Conservation (phyloP, 2,888 invertebrate species). For the Koerneria pararmatus region DNA sequence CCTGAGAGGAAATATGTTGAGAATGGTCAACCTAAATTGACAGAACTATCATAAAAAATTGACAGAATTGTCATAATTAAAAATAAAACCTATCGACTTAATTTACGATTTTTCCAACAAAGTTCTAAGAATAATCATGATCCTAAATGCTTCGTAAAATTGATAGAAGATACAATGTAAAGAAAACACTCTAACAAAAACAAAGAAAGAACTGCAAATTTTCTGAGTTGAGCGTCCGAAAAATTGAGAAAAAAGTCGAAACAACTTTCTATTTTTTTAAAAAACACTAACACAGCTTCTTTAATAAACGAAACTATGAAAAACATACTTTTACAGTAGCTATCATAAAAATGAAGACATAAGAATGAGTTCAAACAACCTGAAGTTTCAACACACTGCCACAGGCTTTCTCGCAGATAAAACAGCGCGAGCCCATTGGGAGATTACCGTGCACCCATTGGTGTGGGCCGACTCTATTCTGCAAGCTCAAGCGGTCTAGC, state of each 20-base stretch:
- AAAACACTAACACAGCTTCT: neutral
- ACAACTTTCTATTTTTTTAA: neutral
- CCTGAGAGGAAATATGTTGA: slow-evolving; percentile 69
- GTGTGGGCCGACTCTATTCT: slow-evolving; percentile 76
- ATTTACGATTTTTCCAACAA: neutral
- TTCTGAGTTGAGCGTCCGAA: neutral
- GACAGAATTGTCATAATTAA: slow-evolving; percentile 4
- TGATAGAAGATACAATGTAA: neutral
- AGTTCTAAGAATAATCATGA: neutral
- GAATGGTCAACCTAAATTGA: neutral
- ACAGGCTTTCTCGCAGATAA: slow-evolving; percentile 89
- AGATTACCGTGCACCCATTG: slow-evolving; percentile 97
- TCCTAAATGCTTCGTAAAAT: neutral
- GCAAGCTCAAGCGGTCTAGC: slow-evolving; percentile 29
- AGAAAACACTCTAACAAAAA: neutral
- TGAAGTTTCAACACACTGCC: slow-evolving; percentile 72
- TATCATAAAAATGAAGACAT: neutral
- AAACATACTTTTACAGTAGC: too few relatives aligned
- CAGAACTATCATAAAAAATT: neutral
- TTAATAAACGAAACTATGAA: neutral
- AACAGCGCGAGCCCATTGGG: slow-evolving; percentile 87
- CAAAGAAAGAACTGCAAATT: neutral
- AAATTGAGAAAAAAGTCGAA: neutral
- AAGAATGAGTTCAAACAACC: slow-evolving; percentile 10
- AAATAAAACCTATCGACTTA: neutral